phyloP scores from a whole-genome alignment of 2,797 vertebrate genomes.

The Bradypus variegatus region DNA sequence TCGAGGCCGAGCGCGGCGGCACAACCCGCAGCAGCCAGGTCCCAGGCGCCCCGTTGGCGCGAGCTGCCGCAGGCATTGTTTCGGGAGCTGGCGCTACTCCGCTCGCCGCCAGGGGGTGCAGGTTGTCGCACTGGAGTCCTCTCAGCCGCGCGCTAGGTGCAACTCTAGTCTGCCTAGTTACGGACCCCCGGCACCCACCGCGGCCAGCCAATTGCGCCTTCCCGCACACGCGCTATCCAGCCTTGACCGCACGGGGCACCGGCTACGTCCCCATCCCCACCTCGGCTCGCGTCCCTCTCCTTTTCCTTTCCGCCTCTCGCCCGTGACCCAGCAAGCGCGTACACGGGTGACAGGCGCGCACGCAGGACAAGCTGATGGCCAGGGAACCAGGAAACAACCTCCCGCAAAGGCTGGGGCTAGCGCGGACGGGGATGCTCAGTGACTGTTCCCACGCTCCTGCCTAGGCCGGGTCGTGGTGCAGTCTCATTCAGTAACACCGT shows the following conservation, averaged over 20 bases:
- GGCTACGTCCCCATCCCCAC: background rate
- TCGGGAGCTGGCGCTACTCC: background rate
- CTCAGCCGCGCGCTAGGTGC: fast-evolving
- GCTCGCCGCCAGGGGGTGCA: constrained; percentile 48
- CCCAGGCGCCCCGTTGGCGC: fast-evolving
- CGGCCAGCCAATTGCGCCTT: background rate
- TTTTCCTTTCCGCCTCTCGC: background rate
- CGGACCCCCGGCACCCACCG: fast-evolving
- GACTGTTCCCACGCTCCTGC: background rate
- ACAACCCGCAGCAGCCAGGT: fast-evolving
- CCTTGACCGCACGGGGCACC: background rate
- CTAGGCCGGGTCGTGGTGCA: background rate
- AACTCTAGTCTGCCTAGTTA: fast-evolving
- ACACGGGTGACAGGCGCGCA: too few relatives aligned
- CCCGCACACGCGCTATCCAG: background rate
- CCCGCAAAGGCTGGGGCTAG: background rate
- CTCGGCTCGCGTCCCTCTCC: background rate
- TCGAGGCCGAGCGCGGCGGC: background rate
- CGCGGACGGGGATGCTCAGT: background rate
- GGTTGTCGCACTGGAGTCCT: background rate
- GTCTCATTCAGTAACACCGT: background rate
- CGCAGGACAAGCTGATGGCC: background rate
- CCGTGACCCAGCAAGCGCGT: background rate
- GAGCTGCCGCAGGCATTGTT: background rate
- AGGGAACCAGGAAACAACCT: background rate